Evolutionary conservation across 2,113 vertebrate genomes (phyloP), one percentile per base, ranked within the genome.

Genomic region (Dasyprocta punctata): DNA sequence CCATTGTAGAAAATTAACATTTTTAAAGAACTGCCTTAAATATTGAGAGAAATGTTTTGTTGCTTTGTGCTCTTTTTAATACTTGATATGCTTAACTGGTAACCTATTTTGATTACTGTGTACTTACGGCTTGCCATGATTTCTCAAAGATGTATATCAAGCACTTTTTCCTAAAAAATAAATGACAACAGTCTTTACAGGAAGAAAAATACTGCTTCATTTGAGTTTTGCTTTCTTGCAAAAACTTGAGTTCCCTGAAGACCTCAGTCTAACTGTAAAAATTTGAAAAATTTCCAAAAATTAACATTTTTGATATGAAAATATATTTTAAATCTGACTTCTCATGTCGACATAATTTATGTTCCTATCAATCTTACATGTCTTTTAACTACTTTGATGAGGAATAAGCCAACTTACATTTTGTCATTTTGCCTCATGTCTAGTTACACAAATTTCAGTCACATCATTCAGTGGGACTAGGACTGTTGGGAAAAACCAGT

Each of bases 51-150:
- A 71, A 41, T 41, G 20, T 69, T 7, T 7, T 61, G 9, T 90
- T 87, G 71, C 7, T 75, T 36, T 7, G 4, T 28, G 49, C 63
- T 33, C 60, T 75, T 87, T 78, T 78, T 86, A 85, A 94, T 78
- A 78, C 36, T 73, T 94, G 24, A n/a, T 85, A 85, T 44, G 54
- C 54, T 90, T 78, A 86, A 20, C 30, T 92, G 36, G 61, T 41
- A 93, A 19, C 13, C 24, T 77, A 38, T 30, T 20, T 71, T 56
- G 7, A 67, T 73, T 85, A 60, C 24, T 38, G 30, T 54, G 38
- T 81, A 90, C 87, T 85, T 87, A 86, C 16, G 58, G 47, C 65
- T 95, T 95, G 60, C 88, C 38, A 90, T 89, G 77, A 26, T 60
- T 60, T 95, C 86, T 88, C 89, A 92, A 75, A 89, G 33, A 36